Base-by-base conservation (phyloP, 2,113 vertebrate genomes). In the Heloderma charlesbogerti region DNA sequence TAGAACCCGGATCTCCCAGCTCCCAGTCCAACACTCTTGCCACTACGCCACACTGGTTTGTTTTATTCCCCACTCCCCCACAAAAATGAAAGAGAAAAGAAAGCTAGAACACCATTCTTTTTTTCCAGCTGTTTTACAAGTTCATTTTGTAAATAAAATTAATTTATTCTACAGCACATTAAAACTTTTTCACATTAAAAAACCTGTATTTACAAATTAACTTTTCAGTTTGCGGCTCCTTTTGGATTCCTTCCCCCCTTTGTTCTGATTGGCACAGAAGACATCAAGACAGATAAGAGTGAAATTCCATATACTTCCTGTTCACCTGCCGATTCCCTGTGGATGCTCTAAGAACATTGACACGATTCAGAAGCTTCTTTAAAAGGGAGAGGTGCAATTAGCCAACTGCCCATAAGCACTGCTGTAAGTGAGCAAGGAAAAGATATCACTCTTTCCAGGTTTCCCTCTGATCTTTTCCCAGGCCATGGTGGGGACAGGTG, bases 81-180 rank as follows among this genome's bases (percentile, higher is more conserved):
- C 6, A 18, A 45, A 34, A 67, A 51, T n/a, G 15, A 48, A 75
- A 77, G 27, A 48, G 31, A 43, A 31, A 88, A 60, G 16, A 54
- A 89, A 84, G 66, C 89, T 0, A 66, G 75, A 94, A 93, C 87
- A 63, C 85, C 0, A 0, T 80, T 51, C n/a, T 78, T 84, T 86
- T 48, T 92, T 79, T 90, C 91, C 89, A 90, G 90, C 92, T 88
- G 45, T 91, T 94, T 92, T 93, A 90, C 92, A 95, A 91, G 92
- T 90, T 63, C 43, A 57, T 83, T 93, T 92, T 92, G 95, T 92
- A 96, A 97, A 97, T 96, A 96, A 95, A 97, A 96, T 95, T 96
- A 95, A 94, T 95, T 95, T 97, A 96, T 95, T 96, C 95, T 96
- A 95, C 96, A 94, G 90, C 93, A 92, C 95, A 94, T 95, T 95